Base-by-base conservation (phyloP, 1,140 invertebrate species). In the Campoletis sonorensis region DNA sequence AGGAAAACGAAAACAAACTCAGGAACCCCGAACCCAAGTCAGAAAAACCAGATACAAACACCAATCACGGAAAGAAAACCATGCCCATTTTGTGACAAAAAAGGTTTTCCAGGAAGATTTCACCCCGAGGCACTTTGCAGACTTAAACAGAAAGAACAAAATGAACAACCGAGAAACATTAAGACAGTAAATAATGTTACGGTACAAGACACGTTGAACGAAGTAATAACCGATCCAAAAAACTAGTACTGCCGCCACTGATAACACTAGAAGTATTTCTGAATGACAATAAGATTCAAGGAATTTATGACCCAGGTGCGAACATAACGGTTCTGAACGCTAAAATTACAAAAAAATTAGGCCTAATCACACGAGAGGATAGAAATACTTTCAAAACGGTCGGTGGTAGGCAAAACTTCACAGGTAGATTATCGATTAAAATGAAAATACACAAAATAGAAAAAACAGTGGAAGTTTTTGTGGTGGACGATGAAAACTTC, bases 221-320 rank as follows among this genome's bases (percentile, higher is more conserved):
- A 64, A 84, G 84, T 21, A 18, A 88, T 30, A 85, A 87, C 79
- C 78, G 84, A 87, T 73, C 61, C 27, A 89, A 89, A 89, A 89
- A 88, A 89, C 87, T 86, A 85, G 70, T 83, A 82, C 72, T 88
- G 68, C 80, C 85, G 82, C 88, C 87, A 87, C 88, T 88, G 84
- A 88, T 88, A 71, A 81, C 84, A 84, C 54, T 87, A 49, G 83
- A 86, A 75, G 51, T 87, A 81, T 27, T 81, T 83, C 78, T 86
- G 72, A 84, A 87, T 81, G 67, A 83, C 26, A 82, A 80, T 64
- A 80, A 84, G 73, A 40, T 85, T 76, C 70, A 64, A 27, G 86
- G 80, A 76, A 79, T 85, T 54, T 86, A 87, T 82, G 85, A 87
- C 78, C 82, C 86, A 67, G 85, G 85, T 30, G 83, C 85, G 68